These are phyloP conservation scores for Myiozetetes cayanensis DNA, from an alignment of 2,113 vertebrate species.

Conservation along the genomic window DNA sequence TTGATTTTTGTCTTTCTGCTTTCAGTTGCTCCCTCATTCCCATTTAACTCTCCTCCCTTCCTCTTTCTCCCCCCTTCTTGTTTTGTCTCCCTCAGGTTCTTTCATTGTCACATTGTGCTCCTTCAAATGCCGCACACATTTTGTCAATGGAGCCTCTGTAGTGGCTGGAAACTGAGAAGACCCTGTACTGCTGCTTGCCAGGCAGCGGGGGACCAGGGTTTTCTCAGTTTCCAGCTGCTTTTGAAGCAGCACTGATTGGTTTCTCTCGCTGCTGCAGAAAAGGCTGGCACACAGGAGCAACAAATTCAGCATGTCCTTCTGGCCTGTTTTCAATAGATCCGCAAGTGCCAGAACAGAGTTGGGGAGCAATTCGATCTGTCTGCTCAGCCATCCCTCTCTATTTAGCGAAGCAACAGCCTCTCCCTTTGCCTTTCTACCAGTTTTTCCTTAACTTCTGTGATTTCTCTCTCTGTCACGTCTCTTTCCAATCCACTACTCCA, in stretches of 20 bases:
- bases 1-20: not conserved
- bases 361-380: conserved; percentile 41
- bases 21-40: not conserved
- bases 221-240: conserved; percentile 68
- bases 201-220: conserved; percentile 51
- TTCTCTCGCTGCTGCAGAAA: conserved; percentile 51
- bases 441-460: not conserved
- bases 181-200: conserved; percentile 45
- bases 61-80: not conserved
- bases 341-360: conserved; percentile 49
- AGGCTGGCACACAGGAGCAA: conserved; percentile 53
- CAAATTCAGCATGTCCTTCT: conserved; percentile 68
- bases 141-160: conserved; percentile 65
- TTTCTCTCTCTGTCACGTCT: not conserved
- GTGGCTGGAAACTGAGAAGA: conserved; percentile 59
- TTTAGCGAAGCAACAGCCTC: not conserved
- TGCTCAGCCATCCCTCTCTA: not conserved
- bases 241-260: conserved; percentile 51
- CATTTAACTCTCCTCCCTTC: not conserved
- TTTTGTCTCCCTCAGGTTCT: conserved; percentile 49
- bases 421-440: not conserved
- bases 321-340: conserved; percentile 47
- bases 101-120: conserved; percentile 61
- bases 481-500: not conserved
- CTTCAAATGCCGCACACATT: conserved; percentile 12